Percentiles rank a stretch among this genome's conserved stretches.
phyloP scores from a whole-genome alignment of 2,113 vertebrate genomes.

The Syngnathus floridae region DNA sequence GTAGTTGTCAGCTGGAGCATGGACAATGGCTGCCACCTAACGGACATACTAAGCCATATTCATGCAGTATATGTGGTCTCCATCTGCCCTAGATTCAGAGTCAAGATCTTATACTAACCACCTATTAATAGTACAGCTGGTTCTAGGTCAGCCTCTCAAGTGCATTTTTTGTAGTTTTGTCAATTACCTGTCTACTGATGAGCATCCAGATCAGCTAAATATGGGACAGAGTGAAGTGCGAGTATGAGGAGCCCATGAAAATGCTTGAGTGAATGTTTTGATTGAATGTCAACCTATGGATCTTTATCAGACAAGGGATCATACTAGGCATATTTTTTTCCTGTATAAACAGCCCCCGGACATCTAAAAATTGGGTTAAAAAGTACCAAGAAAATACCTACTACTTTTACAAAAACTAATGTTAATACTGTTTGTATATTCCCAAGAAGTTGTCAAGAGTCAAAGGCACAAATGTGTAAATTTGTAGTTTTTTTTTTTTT shows the following conservation, averaged over 20 bases:
- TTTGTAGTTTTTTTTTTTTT: not conserved
- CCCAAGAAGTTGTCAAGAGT: not conserved
- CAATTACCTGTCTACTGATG: slow-evolving; percentile 29
- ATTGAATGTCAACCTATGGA: not conserved
- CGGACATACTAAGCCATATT: slow-evolving; percentile 5
- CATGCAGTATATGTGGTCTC: not conserved
- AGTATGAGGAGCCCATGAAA: not conserved
- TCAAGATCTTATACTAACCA: slow-evolving; percentile 48
- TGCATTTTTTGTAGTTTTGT: slow-evolving; percentile 31
- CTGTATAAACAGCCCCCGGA: not conserved
- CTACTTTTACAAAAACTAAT: not conserved
- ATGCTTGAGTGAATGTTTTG: not conserved
- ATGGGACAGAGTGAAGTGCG: slow-evolving; percentile 33
- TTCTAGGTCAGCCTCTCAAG: slow-evolving; percentile 65
- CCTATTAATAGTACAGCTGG: slow-evolving; percentile 61
- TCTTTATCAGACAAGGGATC: not conserved
- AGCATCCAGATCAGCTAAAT: slow-evolving; percentile 35
- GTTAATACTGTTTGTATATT: not conserved
- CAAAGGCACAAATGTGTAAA: not conserved
- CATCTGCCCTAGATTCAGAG: slow-evolving; percentile 41
- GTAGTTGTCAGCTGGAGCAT: slow-evolving; percentile 3
- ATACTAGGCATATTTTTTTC: not conserved
- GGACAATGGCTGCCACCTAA: slow-evolving; percentile 23
- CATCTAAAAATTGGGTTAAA: too few relatives aligned
- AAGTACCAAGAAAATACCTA: not conserved